Percentiles rank a stretch among this genome's conserved stretches.
Conservation (phyloP, 2,888 invertebrate genomes). For the Eristalinus sepulchralis region DNA sequence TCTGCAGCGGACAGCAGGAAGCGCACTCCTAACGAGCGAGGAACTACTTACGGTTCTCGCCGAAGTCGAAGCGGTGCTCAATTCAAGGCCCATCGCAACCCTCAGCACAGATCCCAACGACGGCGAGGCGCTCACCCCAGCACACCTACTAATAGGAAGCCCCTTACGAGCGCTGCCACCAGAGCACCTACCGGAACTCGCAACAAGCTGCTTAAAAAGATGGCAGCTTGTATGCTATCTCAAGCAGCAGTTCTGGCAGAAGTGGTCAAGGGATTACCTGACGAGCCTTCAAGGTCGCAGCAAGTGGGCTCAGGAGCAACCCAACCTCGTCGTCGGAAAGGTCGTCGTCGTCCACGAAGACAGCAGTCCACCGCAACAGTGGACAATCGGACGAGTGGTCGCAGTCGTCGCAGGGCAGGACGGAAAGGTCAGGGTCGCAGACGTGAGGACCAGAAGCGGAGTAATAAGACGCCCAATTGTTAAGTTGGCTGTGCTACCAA, state of each 20-base stretch:
- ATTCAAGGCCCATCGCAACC: slow-evolving; percentile 71
- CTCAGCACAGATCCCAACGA: slow-evolving; percentile 70
- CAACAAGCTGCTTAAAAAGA: slow-evolving; percentile 28
- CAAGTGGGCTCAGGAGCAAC: slow-evolving; percentile 41
- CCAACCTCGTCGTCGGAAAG: slow-evolving; percentile 36
- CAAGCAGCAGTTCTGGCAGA: slow-evolving; percentile 39
- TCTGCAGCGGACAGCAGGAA: too few relatives aligned
- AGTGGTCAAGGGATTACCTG: slow-evolving; percentile 58
- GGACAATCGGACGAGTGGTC: slow-evolving; percentile 33
- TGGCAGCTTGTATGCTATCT: slow-evolving; percentile 40
- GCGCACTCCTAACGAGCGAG: slow-evolving; percentile 53
- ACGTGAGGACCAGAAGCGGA: slow-evolving; percentile 46
- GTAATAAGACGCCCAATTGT: slow-evolving; percentile 40
- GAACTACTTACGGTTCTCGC: slow-evolving; percentile 62
- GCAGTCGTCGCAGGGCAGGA: slow-evolving; percentile 33
- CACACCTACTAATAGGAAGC: slow-evolving; percentile 59
- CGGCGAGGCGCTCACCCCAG: slow-evolving; percentile 61
- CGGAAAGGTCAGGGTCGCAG: slow-evolving; percentile 48
- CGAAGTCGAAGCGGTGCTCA: slow-evolving; percentile 72
- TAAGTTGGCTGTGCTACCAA: slow-evolving; percentile 36
- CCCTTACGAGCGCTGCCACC: slow-evolving; percentile 34
- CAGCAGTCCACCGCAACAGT: slow-evolving; percentile 36
- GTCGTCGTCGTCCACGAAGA: slow-evolving; percentile 44
- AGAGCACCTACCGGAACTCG: slow-evolving; percentile 5
- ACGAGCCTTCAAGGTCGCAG: slow-evolving; percentile 34